Base-by-base conservation (phyloP, 2,888 invertebrate species). In the Rotaria sp. region DNA sequence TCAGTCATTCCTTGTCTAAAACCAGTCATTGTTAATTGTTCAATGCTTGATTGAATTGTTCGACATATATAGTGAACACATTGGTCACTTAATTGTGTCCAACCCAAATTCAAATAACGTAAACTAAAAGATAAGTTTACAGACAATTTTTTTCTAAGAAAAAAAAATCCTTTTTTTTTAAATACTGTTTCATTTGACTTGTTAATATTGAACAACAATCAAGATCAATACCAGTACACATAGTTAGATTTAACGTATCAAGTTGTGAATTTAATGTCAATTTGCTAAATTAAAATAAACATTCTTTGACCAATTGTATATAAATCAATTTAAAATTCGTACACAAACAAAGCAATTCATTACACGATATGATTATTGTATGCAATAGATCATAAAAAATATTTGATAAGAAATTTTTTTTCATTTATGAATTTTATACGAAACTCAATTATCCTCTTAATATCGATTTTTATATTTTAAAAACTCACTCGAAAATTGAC, bases 231-330 rank as follows among this genome's bases (percentile, higher is more conserved):
- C 95, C 95, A 85, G 93, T 93, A 41, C 94, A 94, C 95, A 96
- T 95, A 0, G 95, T 93, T 89, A 96, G 91, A 92, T 96, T 96
- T 38, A 96, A 92, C 0, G 94, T 94, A 90, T 95, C 95, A 88
- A 96, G 90, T 84, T 94, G 92, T 84, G 89, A 90, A 90, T 94
- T 95, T 89, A 93, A 90, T 88, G 94, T 93, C 87, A 96, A 94
- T 85, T 94, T 92, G 87, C 92, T 90, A 88, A 35, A 88, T 87
- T 84, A 38, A 87, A 41, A 87, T 24, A 55, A 48, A 86, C 11
- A 30, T 8, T n/a, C n/a, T n/a, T 13, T n/a, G n/a, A 59, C 8
- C n/a, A n/a, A 8, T 11, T 8, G 8, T 45, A 45, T 45, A 45
- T 45, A 45, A 13, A 45, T 8, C 8, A 2, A 45, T 45, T 45